phyloP scores from a whole-genome alignment of 2,888 invertebrate species.

The Drosophila atripex region DNA sequence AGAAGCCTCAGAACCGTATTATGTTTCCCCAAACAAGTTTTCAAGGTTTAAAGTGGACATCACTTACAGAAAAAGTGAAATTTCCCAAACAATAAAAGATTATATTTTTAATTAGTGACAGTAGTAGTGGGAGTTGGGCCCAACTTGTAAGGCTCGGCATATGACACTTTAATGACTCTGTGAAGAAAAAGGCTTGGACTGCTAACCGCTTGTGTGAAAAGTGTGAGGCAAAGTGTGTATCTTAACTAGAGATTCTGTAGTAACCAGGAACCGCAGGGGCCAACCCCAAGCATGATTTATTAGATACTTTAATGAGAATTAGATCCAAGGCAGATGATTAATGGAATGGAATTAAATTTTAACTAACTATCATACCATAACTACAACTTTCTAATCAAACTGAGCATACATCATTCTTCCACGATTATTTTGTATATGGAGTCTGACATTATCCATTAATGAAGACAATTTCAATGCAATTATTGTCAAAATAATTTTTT shows the following conservation, averaged over 20 bases:
- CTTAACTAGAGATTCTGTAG: too few relatives aligned
- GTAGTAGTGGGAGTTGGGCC: too few relatives aligned
- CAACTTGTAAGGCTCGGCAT: background rate
- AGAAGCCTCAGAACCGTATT: background rate
- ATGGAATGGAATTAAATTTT: too few relatives aligned
- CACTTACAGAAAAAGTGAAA: background rate
- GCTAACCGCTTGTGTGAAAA: background rate
- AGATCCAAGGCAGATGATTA: background rate
- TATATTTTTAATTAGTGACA: background rate
- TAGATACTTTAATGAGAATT: background rate
- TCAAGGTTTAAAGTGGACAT: background rate
- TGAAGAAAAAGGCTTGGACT: background rate
- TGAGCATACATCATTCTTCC: too few relatives aligned
- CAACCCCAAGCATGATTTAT: background rate
- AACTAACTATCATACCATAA: too few relatives aligned
- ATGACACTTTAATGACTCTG: background rate
- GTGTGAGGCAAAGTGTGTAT: background rate
- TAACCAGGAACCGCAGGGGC: background rate
- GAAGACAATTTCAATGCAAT: too few relatives aligned
- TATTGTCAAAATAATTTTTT: too few relatives aligned
- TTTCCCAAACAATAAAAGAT: background rate
- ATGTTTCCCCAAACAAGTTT: background rate
- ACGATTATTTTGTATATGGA: too few relatives aligned
- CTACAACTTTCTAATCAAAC: too few relatives aligned
- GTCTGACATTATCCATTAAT: too few relatives aligned